Conservation (phyloP, 2,797 vertebrate genomes). For the Peromyscus melanophrys region DNA sequence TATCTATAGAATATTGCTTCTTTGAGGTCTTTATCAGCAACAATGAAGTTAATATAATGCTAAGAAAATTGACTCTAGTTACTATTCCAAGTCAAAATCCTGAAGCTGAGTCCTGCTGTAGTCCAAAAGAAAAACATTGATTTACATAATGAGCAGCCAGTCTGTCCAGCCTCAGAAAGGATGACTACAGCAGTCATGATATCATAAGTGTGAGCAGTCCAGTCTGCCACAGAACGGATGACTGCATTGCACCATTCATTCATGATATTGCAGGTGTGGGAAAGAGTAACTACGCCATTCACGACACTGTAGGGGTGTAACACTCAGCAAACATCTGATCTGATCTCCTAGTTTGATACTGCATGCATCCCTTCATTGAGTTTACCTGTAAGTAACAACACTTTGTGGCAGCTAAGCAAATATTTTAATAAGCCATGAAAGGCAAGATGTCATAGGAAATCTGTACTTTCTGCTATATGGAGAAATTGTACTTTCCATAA, state of each 20-base stretch:
- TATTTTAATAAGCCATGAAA: constrained; percentile 85
- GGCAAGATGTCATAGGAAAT: constrained; percentile 81
- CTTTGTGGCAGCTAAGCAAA: constrained; percentile 80
- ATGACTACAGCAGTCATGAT: not conserved
- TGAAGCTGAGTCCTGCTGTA: not conserved
- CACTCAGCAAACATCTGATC: constrained; percentile 44
- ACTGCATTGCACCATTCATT: not conserved
- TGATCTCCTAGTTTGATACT: constrained; percentile 70
- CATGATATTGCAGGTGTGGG: not conserved
- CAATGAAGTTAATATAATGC: constrained; percentile 59
- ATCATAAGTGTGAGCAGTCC: not conserved
- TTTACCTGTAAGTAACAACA: constrained; percentile 81
- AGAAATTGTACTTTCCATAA: constrained; percentile 79
- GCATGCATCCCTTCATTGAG: constrained; percentile 58
- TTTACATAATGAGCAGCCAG: not conserved
- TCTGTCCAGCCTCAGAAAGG: not conserved
- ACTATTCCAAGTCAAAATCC: constrained; percentile 54
- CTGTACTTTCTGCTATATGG: constrained; percentile 79
- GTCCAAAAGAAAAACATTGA: constrained; percentile 23
- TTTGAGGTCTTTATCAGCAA: constrained; percentile 54
- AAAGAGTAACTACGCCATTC: not conserved
- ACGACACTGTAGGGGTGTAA: not conserved
- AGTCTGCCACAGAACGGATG: not conserved
- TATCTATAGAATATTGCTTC: constrained; percentile 65
- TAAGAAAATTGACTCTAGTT: constrained; percentile 59